phyloP scores from a whole-genome alignment of 2,888 invertebrate genomes.

The Ptychoptera contaminata region DNA sequence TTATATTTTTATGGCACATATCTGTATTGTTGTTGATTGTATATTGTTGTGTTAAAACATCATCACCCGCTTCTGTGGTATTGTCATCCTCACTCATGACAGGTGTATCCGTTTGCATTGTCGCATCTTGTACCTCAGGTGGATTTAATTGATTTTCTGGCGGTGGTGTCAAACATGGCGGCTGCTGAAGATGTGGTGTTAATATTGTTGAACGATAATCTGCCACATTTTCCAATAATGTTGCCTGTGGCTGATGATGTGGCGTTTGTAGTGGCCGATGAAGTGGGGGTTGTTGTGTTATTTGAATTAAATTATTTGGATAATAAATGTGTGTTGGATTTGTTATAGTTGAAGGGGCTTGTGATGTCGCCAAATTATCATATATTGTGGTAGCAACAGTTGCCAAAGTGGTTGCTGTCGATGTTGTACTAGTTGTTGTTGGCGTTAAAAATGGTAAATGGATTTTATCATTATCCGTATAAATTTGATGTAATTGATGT shows the following conservation, averaged over 20 bases:
- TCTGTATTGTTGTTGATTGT: background rate
- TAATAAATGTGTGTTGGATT: constrained; percentile 12
- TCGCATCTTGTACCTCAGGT: constrained; percentile 61
- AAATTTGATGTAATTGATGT: constrained; percentile 12
- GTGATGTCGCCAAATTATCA: constrained; percentile 16
- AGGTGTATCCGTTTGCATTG: constrained; percentile 68
- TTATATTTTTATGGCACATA: constrained; percentile 1
- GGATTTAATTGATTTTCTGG: constrained; percentile 32
- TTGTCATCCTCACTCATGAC: constrained; percentile 49
- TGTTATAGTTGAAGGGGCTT: constrained; percentile 13
- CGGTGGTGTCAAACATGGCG: constrained; percentile 39
- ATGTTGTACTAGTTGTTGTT: constrained; percentile 16
- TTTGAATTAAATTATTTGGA: constrained; percentile 12
- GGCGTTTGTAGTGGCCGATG: constrained; percentile 1
- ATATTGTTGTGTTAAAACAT: constrained; percentile 5
- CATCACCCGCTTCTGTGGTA: constrained; percentile 19
- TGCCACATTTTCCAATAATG: background rate
- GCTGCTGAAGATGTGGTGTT: constrained; percentile 1
- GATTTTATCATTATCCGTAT: background rate
- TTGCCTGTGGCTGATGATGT: background rate
- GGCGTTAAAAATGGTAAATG: constrained; percentile 16
- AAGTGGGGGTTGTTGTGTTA: constrained; percentile 7
- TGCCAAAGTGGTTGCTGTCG: constrained; percentile 16
- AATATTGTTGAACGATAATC: constrained; percentile 6
- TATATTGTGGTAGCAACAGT: constrained; percentile 18